Evolutionary conservation across 2,888 invertebrate genomes (phyloP).

Genomic region (Nycteola revayana): DNA sequence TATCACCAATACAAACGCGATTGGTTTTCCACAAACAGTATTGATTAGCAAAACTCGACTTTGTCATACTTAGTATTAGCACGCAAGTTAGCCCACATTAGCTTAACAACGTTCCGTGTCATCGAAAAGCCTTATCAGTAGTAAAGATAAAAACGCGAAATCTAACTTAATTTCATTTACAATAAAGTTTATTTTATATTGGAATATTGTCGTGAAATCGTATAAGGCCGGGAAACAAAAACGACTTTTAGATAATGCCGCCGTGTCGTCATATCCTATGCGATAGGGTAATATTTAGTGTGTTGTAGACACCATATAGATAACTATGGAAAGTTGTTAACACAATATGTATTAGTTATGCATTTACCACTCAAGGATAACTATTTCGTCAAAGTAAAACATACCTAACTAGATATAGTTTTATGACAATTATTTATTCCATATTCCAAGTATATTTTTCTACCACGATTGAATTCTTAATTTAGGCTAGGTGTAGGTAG

Average conservation of each 20-base stretch:
- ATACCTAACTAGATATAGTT: too few relatives aligned
- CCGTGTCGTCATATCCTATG: conserved; percentile 53
- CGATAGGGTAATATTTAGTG: conserved; percentile 40
- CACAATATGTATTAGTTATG: too few relatives aligned
- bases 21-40: conserved; percentile 34
- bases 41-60: conserved; percentile 50
- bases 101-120: conserved; percentile 30
- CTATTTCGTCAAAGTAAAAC: too few relatives aligned
- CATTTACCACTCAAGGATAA: too few relatives aligned
- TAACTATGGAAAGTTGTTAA: too few relatives aligned
- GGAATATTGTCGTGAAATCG: conserved; percentile 17
- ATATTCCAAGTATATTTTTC: too few relatives aligned
- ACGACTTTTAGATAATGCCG: conserved; percentile 47
- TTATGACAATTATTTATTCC: too few relatives aligned
- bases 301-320: conserved; percentile 19
- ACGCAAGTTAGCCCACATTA: conserved; percentile 44
- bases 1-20: conserved; percentile 36
- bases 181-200: conserved; percentile 32
- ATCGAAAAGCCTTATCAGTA: conserved; percentile 27
- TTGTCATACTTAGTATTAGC: conserved; percentile 37
- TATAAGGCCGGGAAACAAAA: conserved; percentile 36
- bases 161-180: conserved; percentile 26
- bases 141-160: conserved; percentile 23
- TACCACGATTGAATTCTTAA: too few relatives aligned
- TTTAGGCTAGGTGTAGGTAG: too few relatives aligned